Conservation (phyloP, 2,797 vertebrate genomes). For the Thaleichthys pacificus region DNA sequence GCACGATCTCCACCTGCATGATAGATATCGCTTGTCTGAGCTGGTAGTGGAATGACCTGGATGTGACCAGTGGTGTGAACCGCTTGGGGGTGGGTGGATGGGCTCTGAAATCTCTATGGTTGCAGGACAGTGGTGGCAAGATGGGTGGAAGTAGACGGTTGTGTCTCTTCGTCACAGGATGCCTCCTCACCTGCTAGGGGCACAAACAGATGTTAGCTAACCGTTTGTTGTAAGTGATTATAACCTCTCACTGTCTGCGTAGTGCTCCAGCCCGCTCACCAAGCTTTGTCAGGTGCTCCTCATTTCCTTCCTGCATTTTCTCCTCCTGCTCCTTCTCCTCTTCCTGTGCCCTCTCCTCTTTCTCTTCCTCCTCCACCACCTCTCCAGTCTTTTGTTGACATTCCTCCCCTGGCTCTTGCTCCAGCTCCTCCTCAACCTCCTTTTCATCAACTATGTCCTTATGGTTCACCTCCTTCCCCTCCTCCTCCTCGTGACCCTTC, state of each 20-base stretch:
- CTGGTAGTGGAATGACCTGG: constrained; percentile 40
- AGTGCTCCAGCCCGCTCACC: constrained; percentile 44
- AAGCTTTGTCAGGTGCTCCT: constrained; percentile 2
- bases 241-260: neutral
- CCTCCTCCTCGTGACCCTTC: neutral
- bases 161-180: constrained; percentile 48
- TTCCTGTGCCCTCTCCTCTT: constrained; percentile 53
- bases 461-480: neutral
- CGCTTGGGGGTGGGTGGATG: constrained; percentile 36
- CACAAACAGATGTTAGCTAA: neutral
- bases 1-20: constrained; percentile 63
- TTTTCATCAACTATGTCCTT: constrained; percentile 18
- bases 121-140: constrained; percentile 50
- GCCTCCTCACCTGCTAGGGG: constrained; percentile 49
- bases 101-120: constrained; percentile 26
- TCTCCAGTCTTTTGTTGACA: neutral
- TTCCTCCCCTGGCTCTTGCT: constrained; percentile 17
- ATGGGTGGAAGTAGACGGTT: constrained; percentile 48
- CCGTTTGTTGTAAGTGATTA: too few species aligned
- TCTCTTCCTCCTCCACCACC: constrained; percentile 16
- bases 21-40: constrained; percentile 70
- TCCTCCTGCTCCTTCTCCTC: constrained; percentile 10
- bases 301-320: constrained; percentile 35
- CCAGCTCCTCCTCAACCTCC: constrained; percentile 35
- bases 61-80: constrained; percentile 22